Evolutionary conservation across 2,888 invertebrate genomes (phyloP).

Genomic region (Eilema griseolum): DNA sequence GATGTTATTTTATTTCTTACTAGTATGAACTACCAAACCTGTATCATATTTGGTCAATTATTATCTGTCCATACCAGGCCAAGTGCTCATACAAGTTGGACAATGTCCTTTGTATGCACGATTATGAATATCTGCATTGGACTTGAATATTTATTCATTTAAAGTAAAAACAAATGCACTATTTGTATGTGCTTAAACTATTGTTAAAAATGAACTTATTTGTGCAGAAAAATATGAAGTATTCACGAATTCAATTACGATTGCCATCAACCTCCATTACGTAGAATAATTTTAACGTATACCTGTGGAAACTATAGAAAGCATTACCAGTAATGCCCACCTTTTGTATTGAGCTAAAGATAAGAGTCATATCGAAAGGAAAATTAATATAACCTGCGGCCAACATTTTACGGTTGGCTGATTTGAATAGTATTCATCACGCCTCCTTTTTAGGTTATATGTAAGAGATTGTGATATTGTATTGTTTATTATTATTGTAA

Average conservation of each 20-base stretch:
- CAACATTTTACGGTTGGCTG: conserved; percentile 29
- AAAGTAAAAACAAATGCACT: too few species aligned
- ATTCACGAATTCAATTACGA: conserved; percentile 40
- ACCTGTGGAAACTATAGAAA: conserved; percentile 27
- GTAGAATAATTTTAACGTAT: conserved; percentile 25
- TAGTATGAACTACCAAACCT: too few species aligned
- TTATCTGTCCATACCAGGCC: too few species aligned
- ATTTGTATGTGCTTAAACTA: neutral
- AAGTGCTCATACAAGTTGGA: too few species aligned
- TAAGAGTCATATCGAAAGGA: conserved; percentile 31
- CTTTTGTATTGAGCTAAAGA: conserved; percentile 33
- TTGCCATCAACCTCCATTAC: conserved; percentile 36
- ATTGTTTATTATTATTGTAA: neutral
- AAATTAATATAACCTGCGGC: conserved; percentile 38
- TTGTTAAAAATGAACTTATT: neutral
- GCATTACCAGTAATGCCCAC: conserved; percentile 17
- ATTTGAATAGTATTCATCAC: conserved; percentile 42
- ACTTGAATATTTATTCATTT: too few species aligned
- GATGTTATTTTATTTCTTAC: too few species aligned
- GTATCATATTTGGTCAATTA: too few species aligned
- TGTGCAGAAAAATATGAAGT: conserved; percentile 26
- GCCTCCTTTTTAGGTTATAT: conserved; percentile 29
- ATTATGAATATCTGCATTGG: too few species aligned
- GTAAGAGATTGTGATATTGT: conserved; percentile 27
- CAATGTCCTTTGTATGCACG: too few species aligned